Conservation (phyloP, 2,113 vertebrate species). For the Rhinolophus sinicus region DNA sequence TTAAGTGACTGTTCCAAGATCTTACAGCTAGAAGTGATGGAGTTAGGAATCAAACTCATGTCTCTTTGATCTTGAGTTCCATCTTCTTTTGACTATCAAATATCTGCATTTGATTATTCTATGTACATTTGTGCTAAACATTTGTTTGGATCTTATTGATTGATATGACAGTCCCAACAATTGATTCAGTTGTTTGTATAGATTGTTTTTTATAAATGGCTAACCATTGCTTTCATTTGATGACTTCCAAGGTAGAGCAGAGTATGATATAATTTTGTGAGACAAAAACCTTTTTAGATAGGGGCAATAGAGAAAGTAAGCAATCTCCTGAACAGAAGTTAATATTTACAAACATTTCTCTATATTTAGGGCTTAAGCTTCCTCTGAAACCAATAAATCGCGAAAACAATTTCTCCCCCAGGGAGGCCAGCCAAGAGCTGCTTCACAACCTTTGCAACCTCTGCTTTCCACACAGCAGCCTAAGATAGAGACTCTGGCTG, state of each 20-base stretch:
- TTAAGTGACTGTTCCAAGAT: not conserved
- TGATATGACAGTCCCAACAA: not conserved
- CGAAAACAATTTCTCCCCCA: not conserved
- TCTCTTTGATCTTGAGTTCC: not conserved
- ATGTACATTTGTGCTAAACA: not conserved
- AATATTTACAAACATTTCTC: conserved; percentile 12
- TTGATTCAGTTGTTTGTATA: not conserved
- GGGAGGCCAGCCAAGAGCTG: not conserved
- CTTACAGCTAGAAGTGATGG: not conserved
- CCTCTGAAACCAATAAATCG: not conserved
- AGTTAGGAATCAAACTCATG: not conserved
- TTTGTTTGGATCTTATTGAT: not conserved
- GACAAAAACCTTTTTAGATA: conserved; percentile 1
- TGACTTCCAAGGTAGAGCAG: conserved; percentile 22
- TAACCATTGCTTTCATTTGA: not conserved
- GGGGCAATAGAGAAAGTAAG: not conserved
- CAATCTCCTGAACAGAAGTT: not conserved
- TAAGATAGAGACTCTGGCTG: not conserved
- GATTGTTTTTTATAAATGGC: not conserved
- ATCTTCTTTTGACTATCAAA: not conserved
- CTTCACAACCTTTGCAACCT: not conserved
- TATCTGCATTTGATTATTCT: not conserved
- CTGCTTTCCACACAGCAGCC: not conserved
- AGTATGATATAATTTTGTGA: not conserved
- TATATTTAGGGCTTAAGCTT: conserved; percentile 6